Conservation (phyloP, 2,113 vertebrate genomes). For the Lontra canadensis region DNA sequence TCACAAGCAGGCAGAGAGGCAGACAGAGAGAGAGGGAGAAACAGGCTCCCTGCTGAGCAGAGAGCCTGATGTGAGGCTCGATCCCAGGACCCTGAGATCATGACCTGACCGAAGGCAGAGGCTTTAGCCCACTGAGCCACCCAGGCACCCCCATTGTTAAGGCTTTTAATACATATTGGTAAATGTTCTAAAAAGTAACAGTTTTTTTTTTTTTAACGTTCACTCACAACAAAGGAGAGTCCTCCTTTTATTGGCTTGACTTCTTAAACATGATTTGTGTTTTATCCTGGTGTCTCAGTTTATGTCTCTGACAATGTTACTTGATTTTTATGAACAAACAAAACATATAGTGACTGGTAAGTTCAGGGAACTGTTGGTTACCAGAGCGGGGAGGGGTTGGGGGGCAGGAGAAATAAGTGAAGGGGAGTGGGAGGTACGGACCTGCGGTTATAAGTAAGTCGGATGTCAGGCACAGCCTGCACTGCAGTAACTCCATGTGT, state of each 20-base stretch:
- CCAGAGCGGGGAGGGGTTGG: not conserved
- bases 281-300: not conserved
- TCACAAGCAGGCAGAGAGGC: no score
- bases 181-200: not conserved
- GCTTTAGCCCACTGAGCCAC: no score
- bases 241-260: not conserved
- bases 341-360: not conserved
- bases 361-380: not conserved
- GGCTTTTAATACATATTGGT: not conserved
- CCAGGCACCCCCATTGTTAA: not conserved
- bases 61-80: no score
- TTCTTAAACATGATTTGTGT: constrained; percentile 35
- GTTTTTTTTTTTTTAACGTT: not conserved
- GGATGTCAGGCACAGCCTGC: not conserved
- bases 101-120: no score
- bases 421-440: not conserved
- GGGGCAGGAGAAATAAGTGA: not conserved
- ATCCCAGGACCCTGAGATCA: no score
- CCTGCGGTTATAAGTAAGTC: not conserved
- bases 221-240: not conserved
- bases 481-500: not conserved
- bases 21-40: no score
- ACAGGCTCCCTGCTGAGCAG: no score
- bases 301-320: not conserved
- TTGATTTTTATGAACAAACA: not conserved